phyloP scores from a whole-genome alignment of 2,888 invertebrate species.

The Tolmerus cingulatus region DNA sequence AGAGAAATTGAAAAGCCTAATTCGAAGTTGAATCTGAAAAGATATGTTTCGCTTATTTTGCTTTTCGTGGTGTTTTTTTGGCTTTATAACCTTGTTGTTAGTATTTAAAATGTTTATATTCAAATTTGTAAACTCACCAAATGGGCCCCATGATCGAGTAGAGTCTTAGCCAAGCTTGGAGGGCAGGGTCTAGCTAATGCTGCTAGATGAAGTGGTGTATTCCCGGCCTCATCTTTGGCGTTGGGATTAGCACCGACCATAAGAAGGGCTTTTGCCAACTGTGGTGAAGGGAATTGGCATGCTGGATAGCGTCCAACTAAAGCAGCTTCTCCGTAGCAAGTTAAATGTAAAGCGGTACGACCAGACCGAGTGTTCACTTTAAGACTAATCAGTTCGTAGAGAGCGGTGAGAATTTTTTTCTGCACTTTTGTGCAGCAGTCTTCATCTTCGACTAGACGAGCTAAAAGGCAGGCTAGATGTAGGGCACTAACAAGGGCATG shows the following conservation, averaged over 20 bases:
- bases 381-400: constrained; percentile 80
- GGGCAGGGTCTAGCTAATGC: constrained; percentile 78
- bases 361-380: constrained; percentile 72
- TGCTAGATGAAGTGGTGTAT: constrained; percentile 87
- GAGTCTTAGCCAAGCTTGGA: constrained; percentile 72
- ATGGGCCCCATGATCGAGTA: constrained; percentile 80
- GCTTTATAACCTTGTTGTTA: no score
- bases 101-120: no score
- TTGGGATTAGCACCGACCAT: constrained; percentile 85
- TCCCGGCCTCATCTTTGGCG: constrained; percentile 81
- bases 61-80: no score
- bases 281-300: constrained; percentile 74
- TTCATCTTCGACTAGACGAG: constrained; percentile 69
- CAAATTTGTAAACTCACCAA: constrained; percentile 54
- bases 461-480: constrained; percentile 81
- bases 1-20: no score
- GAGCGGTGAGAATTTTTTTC: constrained; percentile 72
- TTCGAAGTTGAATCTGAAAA: no score
- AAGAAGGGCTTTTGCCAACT: constrained; percentile 77
- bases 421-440: constrained; percentile 65
- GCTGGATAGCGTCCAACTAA: constrained; percentile 74
- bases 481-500: constrained; percentile 86
- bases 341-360: constrained; percentile 80
- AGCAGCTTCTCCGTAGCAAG: constrained; percentile 80
- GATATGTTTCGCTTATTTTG: no score